A percentile compares a stretch with the other conserved stretches of the same genome.
Conservation (phyloP, 2,113 vertebrate genomes). For the Stegastes partitus region DNA sequence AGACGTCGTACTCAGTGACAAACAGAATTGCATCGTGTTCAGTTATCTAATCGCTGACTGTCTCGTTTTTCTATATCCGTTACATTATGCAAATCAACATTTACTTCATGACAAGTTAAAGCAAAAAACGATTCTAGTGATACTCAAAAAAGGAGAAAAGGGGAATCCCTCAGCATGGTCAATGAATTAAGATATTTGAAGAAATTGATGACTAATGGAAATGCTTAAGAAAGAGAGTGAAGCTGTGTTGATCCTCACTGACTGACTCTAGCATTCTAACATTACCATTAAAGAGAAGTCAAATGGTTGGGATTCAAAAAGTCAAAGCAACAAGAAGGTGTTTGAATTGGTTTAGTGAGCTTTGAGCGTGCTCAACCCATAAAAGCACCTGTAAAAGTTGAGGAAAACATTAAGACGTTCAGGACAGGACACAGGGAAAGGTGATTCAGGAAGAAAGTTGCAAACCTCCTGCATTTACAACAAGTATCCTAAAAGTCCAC, state of each 20-base stretch:
- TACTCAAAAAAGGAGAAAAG: neutral
- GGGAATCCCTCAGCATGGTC: conserved; percentile 10
- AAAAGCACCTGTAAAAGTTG: neutral
- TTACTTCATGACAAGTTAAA: too few relatives aligned
- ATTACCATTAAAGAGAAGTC: neutral
- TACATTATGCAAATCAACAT: too few relatives aligned
- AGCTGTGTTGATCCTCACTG: neutral
- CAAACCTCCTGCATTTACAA: neutral
- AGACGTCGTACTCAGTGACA: too few relatives aligned
- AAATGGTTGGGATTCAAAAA: conserved; percentile 3
- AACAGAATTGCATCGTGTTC: too few relatives aligned
- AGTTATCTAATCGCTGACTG: too few relatives aligned
- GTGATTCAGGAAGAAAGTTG: neutral
- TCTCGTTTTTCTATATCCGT: too few relatives aligned
- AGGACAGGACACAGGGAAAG: neutral
- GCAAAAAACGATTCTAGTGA: too few relatives aligned
- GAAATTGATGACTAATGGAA: neutral
- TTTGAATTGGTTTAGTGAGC: neutral
- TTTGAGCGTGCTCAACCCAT: neutral
- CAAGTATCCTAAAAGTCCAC: neutral
- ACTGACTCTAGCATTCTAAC: neutral
- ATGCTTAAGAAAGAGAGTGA: neutral
- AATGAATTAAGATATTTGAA: conserved; percentile 24
- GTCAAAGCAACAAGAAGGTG: neutral
- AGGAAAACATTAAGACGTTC: neutral